Evolutionary conservation across 2,113 vertebrate genomes (phyloP).

Genomic region (Lontra canadensis): DNA sequence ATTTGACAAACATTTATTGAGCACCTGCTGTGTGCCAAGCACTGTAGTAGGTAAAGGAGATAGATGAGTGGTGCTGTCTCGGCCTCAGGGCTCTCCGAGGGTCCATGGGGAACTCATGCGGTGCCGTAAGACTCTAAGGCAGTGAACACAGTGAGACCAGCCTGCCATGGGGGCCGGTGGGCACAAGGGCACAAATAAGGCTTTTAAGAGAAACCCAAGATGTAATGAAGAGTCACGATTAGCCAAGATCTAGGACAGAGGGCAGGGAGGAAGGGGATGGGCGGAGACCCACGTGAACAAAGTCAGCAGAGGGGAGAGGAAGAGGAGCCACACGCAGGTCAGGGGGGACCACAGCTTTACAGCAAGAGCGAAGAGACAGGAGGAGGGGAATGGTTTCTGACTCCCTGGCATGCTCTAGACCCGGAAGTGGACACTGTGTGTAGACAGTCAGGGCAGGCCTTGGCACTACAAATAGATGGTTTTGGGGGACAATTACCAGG

Average conservation of each 20-base stretch:
- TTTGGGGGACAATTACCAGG: too few relatives aligned
- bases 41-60: accelerated
- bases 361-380: neutral
- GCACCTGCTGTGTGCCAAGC: neutral
- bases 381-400: neutral
- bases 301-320: neutral
- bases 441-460: neutral
- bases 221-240: neutral
- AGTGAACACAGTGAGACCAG: neutral
- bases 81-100: accelerated
- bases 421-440: accelerated
- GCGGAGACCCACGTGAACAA: neutral
- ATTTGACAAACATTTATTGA: neutral
- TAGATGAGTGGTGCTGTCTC: accelerated
- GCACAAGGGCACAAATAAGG: neutral
- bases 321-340: neutral
- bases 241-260: neutral
- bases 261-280: neutral
- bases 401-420: accelerated
- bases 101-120: accelerated
- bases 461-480: too few relatives aligned
- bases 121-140: too few relatives aligned
- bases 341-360: accelerated
- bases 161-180: neutral
- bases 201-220: neutral